Base-by-base conservation (phyloP, 2,888 invertebrate genomes). In the Caenorhabditis afra region DNA sequence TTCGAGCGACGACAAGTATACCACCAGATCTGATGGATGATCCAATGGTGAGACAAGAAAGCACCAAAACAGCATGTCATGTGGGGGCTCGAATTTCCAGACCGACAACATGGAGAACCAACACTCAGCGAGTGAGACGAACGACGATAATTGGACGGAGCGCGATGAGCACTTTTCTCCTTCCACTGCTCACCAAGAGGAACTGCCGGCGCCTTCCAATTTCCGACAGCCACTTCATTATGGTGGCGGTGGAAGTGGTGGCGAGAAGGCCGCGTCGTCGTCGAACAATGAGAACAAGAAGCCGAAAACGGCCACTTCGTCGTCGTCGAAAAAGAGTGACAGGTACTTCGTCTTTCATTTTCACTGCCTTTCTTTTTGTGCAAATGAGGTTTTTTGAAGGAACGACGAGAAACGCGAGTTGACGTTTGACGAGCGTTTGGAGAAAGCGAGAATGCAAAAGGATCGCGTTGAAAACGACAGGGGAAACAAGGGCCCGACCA, bases 1-100 rank as follows among this genome's bases (percentile, higher is more conserved):
- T 88, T 11, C 85, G 85, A 67, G 83, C 83, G 16, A 87, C 88
- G 10, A 85, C 86, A 3, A 85, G 85, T 49, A 86, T 88, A 20
- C 88, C 87, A 22, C 86, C 86, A 8, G 88, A 88, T 11, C 66
- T 86, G 70, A 83, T 82, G 64, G 86, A 86, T 39, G 82, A 84
- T 29, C 87, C 87, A 7, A 87, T 87, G 76, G 81, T 81, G 39
- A 52, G 71, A 5, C 14, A n/a, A n/a, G n/a, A n/a, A n/a, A n/a
- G n/a, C n/a, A n/a, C n/a, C n/a, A n/a, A n/a, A n/a, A n/a, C n/a
- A n/a, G n/a, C n/a, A 7, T 23, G n/a, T 41, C 20, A 23, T 45
- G 16, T 10, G 44, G 29, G 29, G 7, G 29, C 29, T 29, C 29
- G 29, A 7, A 29, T 44, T 68, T 71, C 20, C 58, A 73, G 73